Conservation (phyloP, 2,797 vertebrate genomes). For the Chrysocyon brachyurus region DNA sequence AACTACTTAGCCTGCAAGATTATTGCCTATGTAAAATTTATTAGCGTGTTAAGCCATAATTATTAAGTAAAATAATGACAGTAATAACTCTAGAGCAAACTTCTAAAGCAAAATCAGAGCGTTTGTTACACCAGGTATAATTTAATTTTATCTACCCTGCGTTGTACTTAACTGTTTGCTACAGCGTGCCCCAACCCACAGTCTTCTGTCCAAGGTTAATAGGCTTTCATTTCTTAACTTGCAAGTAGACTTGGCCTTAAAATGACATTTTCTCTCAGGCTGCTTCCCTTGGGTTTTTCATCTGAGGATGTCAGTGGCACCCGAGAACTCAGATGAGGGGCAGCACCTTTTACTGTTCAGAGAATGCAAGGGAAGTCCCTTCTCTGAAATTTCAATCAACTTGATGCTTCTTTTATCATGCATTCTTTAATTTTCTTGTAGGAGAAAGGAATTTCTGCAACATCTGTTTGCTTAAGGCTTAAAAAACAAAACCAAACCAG, state of each 20-base stretch:
- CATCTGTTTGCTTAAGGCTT: conserved; percentile 21
- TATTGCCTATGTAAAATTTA: conserved; percentile 43
- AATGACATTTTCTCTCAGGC: neutral
- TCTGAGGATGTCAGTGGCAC: neutral
- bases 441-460: neutral
- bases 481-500: neutral
- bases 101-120: conserved; percentile 68
- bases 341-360: neutral
- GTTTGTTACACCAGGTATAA: conserved; percentile 4
- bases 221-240: neutral
- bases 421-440: neutral
- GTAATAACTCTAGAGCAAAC: conserved; percentile 60
- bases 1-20: conserved; percentile 23
- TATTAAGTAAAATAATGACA: conserved; percentile 65
- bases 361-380: neutral
- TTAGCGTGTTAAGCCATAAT: conserved; percentile 29
- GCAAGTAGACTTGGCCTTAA: neutral
- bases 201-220: neutral
- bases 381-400: neutral
- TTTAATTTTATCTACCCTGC: conserved; percentile 10
- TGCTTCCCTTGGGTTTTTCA: neutral
- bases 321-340: neutral
- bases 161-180: neutral
- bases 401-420: neutral
- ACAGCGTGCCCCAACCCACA: neutral